A percentile compares a stretch with the other conserved stretches of the same genome.
These are phyloP conservation scores for Desmophyllum pertusum DNA, from an alignment of 92 coral and sea anemone genomes.

Conservation along the genomic window DNA sequence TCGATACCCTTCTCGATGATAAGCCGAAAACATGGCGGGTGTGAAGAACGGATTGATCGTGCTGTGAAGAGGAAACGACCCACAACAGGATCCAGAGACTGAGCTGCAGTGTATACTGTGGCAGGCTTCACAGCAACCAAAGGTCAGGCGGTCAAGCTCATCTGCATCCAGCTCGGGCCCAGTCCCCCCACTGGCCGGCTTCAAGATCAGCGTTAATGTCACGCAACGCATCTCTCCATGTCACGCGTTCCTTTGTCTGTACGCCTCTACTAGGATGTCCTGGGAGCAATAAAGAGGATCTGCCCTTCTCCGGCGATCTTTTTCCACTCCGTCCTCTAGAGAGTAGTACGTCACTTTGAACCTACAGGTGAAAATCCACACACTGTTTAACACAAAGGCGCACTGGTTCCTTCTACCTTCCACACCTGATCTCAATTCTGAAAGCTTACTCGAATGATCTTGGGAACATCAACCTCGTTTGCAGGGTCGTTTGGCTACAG, in stretches of 20 bases:
- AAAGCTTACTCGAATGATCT: no score
- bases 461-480: no score
- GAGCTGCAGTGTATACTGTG: not conserved
- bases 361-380: slow-evolving; percentile 7
- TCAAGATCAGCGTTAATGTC: slow-evolving; percentile 49
- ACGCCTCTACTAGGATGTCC: slow-evolving; percentile 49
- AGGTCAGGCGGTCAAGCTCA: slow-evolving; percentile 59
- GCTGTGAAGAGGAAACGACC: slow-evolving; percentile 2
- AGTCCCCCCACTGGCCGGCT: slow-evolving; percentile 57
- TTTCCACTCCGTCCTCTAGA: not conserved
- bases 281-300: slow-evolving; percentile 40
- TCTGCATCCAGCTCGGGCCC: slow-evolving; percentile 59
- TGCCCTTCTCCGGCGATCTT: slow-evolving; percentile 42
- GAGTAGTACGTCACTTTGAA: slow-evolving; percentile 48
- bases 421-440: no score
- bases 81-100: not conserved
- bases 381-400: not conserved
- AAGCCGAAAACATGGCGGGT: slow-evolving; percentile 35
- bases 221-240: slow-evolving; percentile 52
- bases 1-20: slow-evolving; percentile 60
- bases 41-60: slow-evolving; percentile 46
- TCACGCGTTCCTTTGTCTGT: not conserved
- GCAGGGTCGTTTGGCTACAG: no score
- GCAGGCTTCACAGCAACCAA: slow-evolving; percentile 46
- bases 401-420: no score